Base-by-base conservation (phyloP, 1,140 invertebrate genomes). In the Solen grandis region DNA sequence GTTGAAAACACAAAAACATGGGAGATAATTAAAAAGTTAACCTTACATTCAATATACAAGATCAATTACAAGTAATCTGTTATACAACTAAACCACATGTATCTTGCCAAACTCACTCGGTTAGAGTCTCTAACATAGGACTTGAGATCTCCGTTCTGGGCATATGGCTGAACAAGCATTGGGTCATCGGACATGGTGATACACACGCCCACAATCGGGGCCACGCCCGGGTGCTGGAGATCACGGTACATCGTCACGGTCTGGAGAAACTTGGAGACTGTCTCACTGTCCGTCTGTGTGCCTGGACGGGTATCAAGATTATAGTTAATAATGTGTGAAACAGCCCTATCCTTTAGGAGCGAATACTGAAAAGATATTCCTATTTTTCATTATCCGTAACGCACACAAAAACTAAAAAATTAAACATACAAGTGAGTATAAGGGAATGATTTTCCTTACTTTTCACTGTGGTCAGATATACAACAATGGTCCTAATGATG, bases 141-240 rank as follows among this genome's bases (percentile, higher is more conserved):
- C 59, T 91, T 87, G 3, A 94, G 89, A 85, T 94, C 93, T 65
- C 92, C 93, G 63, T 91, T 88, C 38, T 88, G 87, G 88, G 93
- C 93, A 83, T 90, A 93, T 2, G 93, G 92, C 33, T 89, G 83
- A 54, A 93, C 87, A 19, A 93, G 87, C 65, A 93, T 89, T 10
- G 93, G 93, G 38, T 92, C 89, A 22, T 91, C 88, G 22, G 90
- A 89, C 59, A 85, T 80, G 2, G 84, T 87, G 62, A 93, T 83
- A 52, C 88, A 90, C 0, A 93, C 89, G 4, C 93, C 93, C 16
- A 92, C 81, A 22, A 93, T 83, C 10, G 88, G 85, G 29, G 93
- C 82, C 2, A 94, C 88, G 72, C 93, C 91, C 4, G 87, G 84
- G 78, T 94, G 93, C n/a, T 91, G 86, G 74, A 93, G 89, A 65